Conservation (phyloP, 1,140 invertebrate genomes). For the Chelonus insularis region DNA sequence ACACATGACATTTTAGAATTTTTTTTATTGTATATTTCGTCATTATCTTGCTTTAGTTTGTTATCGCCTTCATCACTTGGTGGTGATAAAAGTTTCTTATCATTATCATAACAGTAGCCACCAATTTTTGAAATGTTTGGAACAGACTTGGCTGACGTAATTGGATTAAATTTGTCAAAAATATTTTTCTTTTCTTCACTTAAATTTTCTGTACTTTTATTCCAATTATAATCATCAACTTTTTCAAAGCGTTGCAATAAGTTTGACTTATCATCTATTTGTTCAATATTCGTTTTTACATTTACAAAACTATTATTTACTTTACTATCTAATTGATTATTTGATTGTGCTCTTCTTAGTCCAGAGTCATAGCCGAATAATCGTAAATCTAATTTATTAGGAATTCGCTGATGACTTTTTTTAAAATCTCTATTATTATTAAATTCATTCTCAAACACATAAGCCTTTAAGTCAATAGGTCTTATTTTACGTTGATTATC, state of each 20-base stretch:
- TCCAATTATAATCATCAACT: slow-evolving; percentile 28
- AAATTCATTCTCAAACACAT: slow-evolving; percentile 48
- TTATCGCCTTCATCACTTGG: slow-evolving; percentile 24
- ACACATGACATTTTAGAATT: not conserved
- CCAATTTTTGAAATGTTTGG: slow-evolving; percentile 44
- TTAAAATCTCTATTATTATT: slow-evolving; percentile 22
- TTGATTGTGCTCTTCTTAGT: slow-evolving; percentile 45
- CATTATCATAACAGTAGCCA: slow-evolving; percentile 1
- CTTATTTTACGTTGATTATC: slow-evolving; percentile 39
- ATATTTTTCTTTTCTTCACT: slow-evolving; percentile 19
- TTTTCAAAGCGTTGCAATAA: slow-evolving; percentile 9
- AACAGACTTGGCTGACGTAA: slow-evolving; percentile 49
- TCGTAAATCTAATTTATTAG: slow-evolving; percentile 47
- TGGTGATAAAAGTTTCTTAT: slow-evolving; percentile 6
- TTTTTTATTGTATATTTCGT: not conserved
- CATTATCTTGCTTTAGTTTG: not conserved
- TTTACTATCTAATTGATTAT: slow-evolving; percentile 41
- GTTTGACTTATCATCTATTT: slow-evolving; percentile 33
- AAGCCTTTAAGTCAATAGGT: slow-evolving; percentile 48
- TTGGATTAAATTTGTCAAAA: slow-evolving; percentile 26
- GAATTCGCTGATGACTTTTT: slow-evolving; percentile 13
- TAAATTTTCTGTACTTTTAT: slow-evolving; percentile 28
- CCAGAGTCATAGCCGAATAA: slow-evolving; percentile 48
- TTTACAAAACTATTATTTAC: slow-evolving; percentile 28
- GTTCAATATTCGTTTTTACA: slow-evolving; percentile 39